phyloP scores from a whole-genome alignment of 2,888 invertebrate genomes.

The Himalopsyche tibetana region DNA sequence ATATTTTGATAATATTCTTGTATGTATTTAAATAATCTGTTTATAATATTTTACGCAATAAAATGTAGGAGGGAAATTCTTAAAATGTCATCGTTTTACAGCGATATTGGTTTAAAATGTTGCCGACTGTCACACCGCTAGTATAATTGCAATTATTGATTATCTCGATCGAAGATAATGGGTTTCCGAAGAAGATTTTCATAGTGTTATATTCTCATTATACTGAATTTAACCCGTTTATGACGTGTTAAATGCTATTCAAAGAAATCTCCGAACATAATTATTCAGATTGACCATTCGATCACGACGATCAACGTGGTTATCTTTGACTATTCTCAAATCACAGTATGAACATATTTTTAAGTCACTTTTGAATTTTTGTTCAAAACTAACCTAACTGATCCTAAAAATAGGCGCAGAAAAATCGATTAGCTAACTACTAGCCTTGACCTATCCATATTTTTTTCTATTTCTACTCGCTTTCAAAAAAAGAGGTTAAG shows the following conservation, averaged over 20 bases:
- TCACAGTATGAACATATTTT: too few relatives aligned
- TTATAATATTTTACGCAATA: background rate
- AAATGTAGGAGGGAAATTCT: constrained; percentile 3
- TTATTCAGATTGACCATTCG: too few relatives aligned
- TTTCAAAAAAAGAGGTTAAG: too few relatives aligned
- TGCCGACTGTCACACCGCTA: background rate
- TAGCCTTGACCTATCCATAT: too few relatives aligned
- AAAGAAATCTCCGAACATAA: background rate
- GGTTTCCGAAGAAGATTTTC: constrained; percentile 28
- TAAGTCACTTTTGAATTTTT: too few relatives aligned
- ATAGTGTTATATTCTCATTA: constrained; percentile 20
- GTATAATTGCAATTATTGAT: constrained; percentile 20
- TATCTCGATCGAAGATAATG: constrained; percentile 13
- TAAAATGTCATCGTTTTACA: constrained; percentile 26
- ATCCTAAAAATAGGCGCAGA: too few relatives aligned
- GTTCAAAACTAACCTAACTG: too few relatives aligned
- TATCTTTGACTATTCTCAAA: too few relatives aligned
- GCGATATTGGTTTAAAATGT: background rate
- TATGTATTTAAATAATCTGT: background rate
- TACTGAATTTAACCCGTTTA: background rate
- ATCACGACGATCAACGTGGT: too few relatives aligned
- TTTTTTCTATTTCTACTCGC: too few relatives aligned
- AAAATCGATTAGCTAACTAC: too few relatives aligned
- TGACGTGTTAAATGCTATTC: background rate
- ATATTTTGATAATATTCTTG: too few relatives aligned